Base-by-base conservation (phyloP, 2,888 invertebrate genomes). In the Hyalella azteca region DNA sequence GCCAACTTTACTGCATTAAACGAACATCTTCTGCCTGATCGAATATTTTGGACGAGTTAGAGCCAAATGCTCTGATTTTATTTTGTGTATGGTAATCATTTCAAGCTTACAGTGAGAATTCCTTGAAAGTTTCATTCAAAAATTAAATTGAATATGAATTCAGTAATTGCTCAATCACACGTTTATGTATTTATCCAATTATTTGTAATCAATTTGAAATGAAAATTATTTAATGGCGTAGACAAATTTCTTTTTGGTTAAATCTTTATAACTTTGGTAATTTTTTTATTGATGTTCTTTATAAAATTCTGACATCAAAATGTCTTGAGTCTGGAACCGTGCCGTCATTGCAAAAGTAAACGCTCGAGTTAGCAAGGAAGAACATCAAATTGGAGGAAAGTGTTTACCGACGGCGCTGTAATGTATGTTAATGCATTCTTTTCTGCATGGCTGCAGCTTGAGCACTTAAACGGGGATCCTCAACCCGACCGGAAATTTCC, bases 401-500 rank as follows among this genome's bases (percentile, higher is more conserved):
- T 54, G 54, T 54, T 54, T 54, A 54, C 54, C 54, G 54, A 22
- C 54, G 54, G 54, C 29, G 7, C 54, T 29, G 54, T 54, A 54
- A 54, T 54, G 54, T 54, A 54, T 54, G 54, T 54, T 54, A 54
- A 54, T 54, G 54, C 54, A 54, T 54, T 54, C 54, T 54, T 54
- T 54, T 54, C 54, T 54, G 54, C 54, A 54, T 54, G 54, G 54
- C 54, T 54, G 22, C 54, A 54, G 54, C 54, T 26, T 22, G 26
- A 54, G 54, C 54, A 54, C 54, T 54, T 54, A 29, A 54, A 54
- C 29, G 54, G 54, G 29, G 54, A 22, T 29, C 54, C 54, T 54
- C 54, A 29, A 54, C 54, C 54, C 54, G 29, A 29, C 54, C 54
- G 7, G 22, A 29, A 54, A 22, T 22, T 26, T 54, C 54, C 29